phyloP scores from a whole-genome alignment of 2,113 vertebrate species.

The Actenoides hombroni region DNA sequence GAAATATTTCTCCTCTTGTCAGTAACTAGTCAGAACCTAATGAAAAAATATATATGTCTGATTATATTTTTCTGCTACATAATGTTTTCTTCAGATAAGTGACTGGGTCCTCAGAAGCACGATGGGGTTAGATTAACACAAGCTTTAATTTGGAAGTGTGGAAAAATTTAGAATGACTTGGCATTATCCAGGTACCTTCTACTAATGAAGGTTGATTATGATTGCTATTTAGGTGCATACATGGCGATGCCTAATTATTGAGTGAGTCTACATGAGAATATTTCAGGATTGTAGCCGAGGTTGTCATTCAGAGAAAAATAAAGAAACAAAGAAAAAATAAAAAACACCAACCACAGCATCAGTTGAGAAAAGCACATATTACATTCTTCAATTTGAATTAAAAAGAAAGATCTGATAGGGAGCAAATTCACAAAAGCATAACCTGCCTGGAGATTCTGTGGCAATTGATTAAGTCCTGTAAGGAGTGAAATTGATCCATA shows the following conservation, averaged over 20 bases:
- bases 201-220: not conserved
- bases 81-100: not conserved
- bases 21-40: not conserved
- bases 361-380: not conserved
- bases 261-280: not conserved
- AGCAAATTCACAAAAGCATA: not conserved
- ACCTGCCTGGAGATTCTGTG: not conserved
- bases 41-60: not conserved
- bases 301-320: not conserved
- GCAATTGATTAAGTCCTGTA: not conserved
- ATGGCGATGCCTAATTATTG: not conserved
- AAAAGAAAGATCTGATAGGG: not conserved
- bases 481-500: not conserved
- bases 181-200: not conserved
- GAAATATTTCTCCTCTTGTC: not conserved
- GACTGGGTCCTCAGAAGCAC: not conserved
- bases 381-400: not conserved
- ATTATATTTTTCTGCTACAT: not conserved
- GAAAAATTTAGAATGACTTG: not conserved
- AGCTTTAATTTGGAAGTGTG: fast-evolving
- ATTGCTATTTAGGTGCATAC: not conserved
- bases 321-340: not conserved
- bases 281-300: not conserved
- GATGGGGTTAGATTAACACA: not conserved
- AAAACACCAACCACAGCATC: not conserved